Evolutionary conservation across 1,140 invertebrate species (phyloP).

Genomic region (Ceratina australensis): DNA sequence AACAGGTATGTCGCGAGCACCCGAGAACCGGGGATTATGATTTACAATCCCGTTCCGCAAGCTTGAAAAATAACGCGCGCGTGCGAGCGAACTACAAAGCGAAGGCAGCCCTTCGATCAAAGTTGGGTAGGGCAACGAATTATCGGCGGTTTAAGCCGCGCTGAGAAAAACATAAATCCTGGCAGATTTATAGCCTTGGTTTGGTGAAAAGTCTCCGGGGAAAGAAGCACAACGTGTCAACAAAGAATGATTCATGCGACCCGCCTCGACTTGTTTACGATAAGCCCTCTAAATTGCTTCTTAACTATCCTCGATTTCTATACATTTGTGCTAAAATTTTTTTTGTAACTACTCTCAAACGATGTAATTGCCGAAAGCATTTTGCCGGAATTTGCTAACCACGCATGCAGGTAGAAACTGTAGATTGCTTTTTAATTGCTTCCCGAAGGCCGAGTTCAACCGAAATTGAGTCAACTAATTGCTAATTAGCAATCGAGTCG

Average conservation of each 20-base stretch:
- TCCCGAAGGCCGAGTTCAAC: not conserved
- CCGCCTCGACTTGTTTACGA: not conserved
- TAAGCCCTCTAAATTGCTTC: not conserved
- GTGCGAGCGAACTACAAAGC: too few species aligned
- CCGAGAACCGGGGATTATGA: not conserved
- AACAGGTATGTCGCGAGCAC: not conserved
- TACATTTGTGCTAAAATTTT: not conserved
- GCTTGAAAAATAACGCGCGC: not conserved
- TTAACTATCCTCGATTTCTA: not conserved
- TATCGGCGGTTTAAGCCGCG: not conserved
- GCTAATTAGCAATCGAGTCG: not conserved
- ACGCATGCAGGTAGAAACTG: not conserved
- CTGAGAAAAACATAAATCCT: not conserved
- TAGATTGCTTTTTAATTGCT: slow-evolving; percentile 31
- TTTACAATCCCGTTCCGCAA: slow-evolving; percentile 37
- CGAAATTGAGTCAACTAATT: not conserved
- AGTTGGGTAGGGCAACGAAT: not conserved
- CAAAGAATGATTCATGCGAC: slow-evolving; percentile 17
- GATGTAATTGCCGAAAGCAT: not conserved
- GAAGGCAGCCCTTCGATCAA: not conserved
- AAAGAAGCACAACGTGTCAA: not conserved
- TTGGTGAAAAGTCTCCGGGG: not conserved
- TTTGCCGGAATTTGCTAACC: not conserved
- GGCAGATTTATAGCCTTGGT: slow-evolving; percentile 23
- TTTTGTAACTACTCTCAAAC: not conserved